Evolutionary conservation across 2,797 vertebrate genomes (phyloP).

Genomic region (Taeniopygia guttata): DNA sequence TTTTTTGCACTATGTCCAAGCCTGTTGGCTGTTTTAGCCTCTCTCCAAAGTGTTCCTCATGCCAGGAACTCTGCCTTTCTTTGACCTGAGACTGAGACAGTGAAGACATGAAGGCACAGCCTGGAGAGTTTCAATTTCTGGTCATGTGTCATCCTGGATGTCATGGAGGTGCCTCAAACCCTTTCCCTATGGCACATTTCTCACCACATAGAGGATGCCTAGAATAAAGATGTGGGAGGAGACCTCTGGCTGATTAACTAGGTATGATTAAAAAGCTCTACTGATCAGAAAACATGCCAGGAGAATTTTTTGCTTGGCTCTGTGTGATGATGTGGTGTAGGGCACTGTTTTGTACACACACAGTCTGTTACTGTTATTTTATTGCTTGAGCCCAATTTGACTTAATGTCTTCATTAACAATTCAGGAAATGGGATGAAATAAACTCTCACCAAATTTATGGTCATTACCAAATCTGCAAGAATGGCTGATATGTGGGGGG

Average conservation of each 20-base stretch:
- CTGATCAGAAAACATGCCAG: background rate
- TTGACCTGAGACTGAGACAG: background rate
- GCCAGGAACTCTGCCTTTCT: background rate
- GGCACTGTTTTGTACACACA: background rate
- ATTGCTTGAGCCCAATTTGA: background rate
- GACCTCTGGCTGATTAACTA: background rate
- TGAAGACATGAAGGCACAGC: rapidly evolving
- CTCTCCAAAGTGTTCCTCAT: background rate
- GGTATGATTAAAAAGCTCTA: background rate
- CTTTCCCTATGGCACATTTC: background rate
- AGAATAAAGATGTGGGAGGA: background rate
- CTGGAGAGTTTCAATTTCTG: background rate
- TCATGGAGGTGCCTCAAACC: background rate
- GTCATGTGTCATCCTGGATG: background rate
- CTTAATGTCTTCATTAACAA: background rate
- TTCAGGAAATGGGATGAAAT: background rate
- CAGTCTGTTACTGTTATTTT: background rate
- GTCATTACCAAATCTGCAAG: background rate
- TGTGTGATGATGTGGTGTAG: background rate
- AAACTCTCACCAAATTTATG: background rate
- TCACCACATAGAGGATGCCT: background rate
- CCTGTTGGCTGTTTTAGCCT: background rate
- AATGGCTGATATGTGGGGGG: background rate
- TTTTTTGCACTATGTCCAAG: background rate
- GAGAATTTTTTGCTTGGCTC: background rate